phyloP scores from a whole-genome alignment of 2,113 vertebrate species.

The Microtus pennsylvanicus region DNA sequence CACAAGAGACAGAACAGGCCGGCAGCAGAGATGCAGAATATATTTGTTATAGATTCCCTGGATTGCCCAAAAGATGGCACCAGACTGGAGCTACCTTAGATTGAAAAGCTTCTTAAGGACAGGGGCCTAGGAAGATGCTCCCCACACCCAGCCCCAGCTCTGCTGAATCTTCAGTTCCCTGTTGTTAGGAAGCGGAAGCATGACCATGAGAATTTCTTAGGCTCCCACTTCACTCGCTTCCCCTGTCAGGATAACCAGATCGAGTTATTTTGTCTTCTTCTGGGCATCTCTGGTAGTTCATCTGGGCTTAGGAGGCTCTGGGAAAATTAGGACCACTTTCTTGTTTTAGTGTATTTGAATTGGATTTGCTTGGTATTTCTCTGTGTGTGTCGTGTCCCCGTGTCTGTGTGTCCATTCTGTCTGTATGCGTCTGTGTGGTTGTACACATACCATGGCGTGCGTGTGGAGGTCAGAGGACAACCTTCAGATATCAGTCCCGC shows the following conservation, averaged over 20 bases:
- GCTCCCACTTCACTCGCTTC: background rate
- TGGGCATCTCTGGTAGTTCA: background rate
- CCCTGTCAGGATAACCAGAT: background rate
- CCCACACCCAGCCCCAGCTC: background rate
- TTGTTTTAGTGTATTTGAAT: background rate
- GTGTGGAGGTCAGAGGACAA: background rate
- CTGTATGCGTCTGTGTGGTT: background rate
- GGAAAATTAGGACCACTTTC: slow-evolving; percentile 7
- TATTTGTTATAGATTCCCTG: background rate
- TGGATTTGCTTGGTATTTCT: background rate
- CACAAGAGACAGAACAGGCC: background rate
- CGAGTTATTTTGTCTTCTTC: slow-evolving; percentile 2
- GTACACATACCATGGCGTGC: background rate
- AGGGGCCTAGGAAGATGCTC: background rate
- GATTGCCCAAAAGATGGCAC: background rate
- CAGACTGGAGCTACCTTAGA: background rate
- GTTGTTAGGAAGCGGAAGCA: background rate
- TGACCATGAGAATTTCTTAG: background rate
- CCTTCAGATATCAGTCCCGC: background rate
- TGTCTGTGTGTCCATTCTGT: too few relatives aligned
- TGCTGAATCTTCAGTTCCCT: background rate
- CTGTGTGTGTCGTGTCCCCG: too few relatives aligned
- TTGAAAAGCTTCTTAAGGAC: slow-evolving; percentile 1
- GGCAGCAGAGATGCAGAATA: background rate
- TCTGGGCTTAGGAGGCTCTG: background rate